phyloP scores from a whole-genome alignment of 2,888 invertebrate species.

The Candidula unifasciata region DNA sequence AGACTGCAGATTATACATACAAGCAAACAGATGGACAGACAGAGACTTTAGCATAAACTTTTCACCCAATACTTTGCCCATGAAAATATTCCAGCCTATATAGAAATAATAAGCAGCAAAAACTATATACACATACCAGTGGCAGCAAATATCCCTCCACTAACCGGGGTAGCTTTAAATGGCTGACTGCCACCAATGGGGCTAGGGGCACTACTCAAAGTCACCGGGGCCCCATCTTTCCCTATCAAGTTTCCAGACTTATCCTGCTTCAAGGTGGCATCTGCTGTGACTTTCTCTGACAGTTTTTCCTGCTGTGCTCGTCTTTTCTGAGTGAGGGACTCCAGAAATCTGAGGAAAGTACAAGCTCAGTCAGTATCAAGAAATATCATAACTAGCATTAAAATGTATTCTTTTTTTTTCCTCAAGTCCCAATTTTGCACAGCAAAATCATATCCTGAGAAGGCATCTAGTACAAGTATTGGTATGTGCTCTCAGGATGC shows the following conservation, averaged over 20 bases:
- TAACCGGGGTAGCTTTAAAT: background rate
- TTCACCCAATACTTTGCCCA: too few relatives aligned
- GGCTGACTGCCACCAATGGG: background rate
- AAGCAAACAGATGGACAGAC: too few relatives aligned
- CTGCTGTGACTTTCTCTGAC: conserved; percentile 63
- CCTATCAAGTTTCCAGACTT: conserved; percentile 48
- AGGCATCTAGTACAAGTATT: too few relatives aligned
- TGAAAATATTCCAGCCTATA: too few relatives aligned
- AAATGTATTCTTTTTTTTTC: too few relatives aligned
- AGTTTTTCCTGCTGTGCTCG: conserved; percentile 84
- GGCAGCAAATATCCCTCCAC: background rate
- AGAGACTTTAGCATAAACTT: too few relatives aligned
- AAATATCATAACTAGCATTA: too few relatives aligned
- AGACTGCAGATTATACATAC: too few relatives aligned
- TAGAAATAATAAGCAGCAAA: background rate
- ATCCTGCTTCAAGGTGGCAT: conserved; percentile 60
- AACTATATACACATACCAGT: background rate
- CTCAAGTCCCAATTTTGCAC: too few relatives aligned
- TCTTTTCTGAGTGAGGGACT: conserved; percentile 86
- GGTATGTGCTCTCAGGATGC: too few relatives aligned
- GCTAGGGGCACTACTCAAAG: background rate
- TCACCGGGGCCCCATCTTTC: conserved; percentile 39
- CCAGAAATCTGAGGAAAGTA: conserved; percentile 77
- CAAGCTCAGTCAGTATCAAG: background rate
- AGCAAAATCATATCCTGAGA: too few relatives aligned